Evolutionary conservation across 2,113 vertebrate genomes (phyloP).

Genomic region (Gnathonemus longibarbis): DNA sequence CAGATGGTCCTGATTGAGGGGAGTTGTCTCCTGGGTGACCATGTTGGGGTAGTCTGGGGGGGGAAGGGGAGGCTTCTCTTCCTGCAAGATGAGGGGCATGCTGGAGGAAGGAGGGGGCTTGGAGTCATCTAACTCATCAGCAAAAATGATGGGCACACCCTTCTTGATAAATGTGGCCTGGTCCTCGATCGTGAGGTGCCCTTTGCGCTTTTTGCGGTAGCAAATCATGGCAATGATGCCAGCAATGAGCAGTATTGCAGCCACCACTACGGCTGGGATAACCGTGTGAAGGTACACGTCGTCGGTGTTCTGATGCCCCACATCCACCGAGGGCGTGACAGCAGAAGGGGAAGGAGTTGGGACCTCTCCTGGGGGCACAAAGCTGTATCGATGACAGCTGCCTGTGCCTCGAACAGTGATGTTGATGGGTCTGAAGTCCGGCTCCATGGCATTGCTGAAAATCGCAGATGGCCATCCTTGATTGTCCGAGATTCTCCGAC

Average conservation of each 20-base stretch:
- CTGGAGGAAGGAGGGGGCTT: conserved; percentile 92
- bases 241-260: conserved; percentile 83
- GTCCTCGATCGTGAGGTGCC: conserved; percentile 91
- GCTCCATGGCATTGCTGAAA: conserved; percentile 77
- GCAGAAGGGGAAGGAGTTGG: conserved; percentile 46
- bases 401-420: conserved; percentile 70
- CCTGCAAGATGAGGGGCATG: conserved; percentile 91
- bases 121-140: conserved; percentile 89
- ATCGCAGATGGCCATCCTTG: conserved; percentile 62
- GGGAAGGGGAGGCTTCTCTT: conserved; percentile 90
- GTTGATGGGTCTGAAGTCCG: conserved; percentile 79
- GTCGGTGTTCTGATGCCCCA: conserved; percentile 75
- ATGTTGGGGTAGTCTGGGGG: conserved; percentile 89
- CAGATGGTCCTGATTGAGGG: conserved; percentile 82
- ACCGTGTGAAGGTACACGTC: conserved; percentile 91
- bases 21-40: conserved; percentile 79
- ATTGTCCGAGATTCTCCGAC: conserved; percentile 72
- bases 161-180: conserved; percentile 98
- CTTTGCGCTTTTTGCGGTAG: conserved; percentile 91
- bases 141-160: conserved; percentile 93
- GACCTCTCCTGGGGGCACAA: conserved; percentile 66
- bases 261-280: conserved; percentile 89
- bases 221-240: conserved; percentile 95
- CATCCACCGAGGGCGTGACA: conserved; percentile 61
- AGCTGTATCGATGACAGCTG: conserved; percentile 75